Base-by-base conservation (phyloP, 1,140 invertebrate species). In the Orussus abietinus region DNA sequence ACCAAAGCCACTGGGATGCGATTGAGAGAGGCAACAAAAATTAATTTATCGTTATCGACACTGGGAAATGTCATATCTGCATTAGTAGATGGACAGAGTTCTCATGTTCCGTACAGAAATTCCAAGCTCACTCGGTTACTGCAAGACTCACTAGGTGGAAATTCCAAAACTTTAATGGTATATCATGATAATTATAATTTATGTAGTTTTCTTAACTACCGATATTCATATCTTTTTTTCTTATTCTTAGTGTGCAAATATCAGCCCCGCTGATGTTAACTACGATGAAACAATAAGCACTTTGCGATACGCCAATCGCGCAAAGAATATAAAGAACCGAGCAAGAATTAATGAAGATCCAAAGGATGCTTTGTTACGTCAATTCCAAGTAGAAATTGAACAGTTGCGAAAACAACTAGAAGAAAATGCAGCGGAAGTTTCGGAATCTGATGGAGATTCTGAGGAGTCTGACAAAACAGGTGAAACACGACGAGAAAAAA, bases 221-320 rank as follows among this genome's bases (percentile, higher is more conserved):
- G n/a, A n/a, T n/a, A n/a, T n/a, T n/a, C n/a, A n/a, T n/a, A n/a
- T n/a, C n/a, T 11, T 55, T 46, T 21, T 41, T 10, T 52, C 45
- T 36, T 45, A 58, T 63, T 69, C n/a, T 31, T 50, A 87, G 85
- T 82, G 84, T 65, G 95, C 96, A 9, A 98, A 96, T 62, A 81
- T 98, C 28, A 95, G 95, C 14, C 96, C 96, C 21, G 92, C 95
- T 6, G 90, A 94, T 53, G 86, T 88, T 43, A 98, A 99, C 74
- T 97, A 95, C 65, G 95, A 98, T 61, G 96, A 99, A 72, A 95
- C 93, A 1, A 90, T 98, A 30, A 97, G 92, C 59, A 98, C 96
- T 0, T 75, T 99, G 29, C 77, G 97, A 10, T 99, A 99, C 75
- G 96, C 96, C 1, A 95, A 92, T 75, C 78, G 96, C 38, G 95